Base-by-base conservation (phyloP, 1,140 invertebrate species). In the Bombus soroeensis region DNA sequence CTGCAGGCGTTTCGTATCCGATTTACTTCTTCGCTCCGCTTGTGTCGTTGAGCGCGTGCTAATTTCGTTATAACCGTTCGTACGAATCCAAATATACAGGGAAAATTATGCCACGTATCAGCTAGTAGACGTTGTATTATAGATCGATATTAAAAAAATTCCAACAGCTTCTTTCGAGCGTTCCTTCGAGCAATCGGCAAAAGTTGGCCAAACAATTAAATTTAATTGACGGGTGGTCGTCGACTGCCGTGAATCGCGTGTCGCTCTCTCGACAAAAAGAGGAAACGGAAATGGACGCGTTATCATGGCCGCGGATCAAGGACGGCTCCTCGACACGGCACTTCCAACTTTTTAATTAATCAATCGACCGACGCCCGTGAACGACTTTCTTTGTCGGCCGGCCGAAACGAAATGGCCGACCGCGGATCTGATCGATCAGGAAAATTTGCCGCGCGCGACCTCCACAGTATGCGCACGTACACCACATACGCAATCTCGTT, bases 271-370 rank as follows among this genome's bases (percentile, higher is more conserved):
- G 62, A 22, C 25, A 53, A 57, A 28, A 53, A 62, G 59, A 28
- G 39, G 37, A 47, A 47, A 72, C 66, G 53, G n/a, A 64, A 64
- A 59, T 28, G 34, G 37, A 39, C 37, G 70, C 66, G 76, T 70
- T 80, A 80, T 79, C 64, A 22, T n/a, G 28, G 28, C 22, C 73
- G 73, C 28, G 72, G 32, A 81, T 76, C 78, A 47, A 37, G 47
- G n/a, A 18, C 18, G 47, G 34, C 73, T 81, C 59, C 83, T 86
- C 80, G 82, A 88, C 87, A 81, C 82, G 87, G 76, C 86, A 88
- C 76, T 89, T 83, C 47, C 68, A 87, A 89, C 88, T 88, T 87
- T 90, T 89, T 89, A 90, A 90, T 89, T 90, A 89, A 90, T 90
- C 89, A 87, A 86, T 89, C 89, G 89, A 15, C 72, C 34, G 72